Conservation (phyloP, 1,140 invertebrate species). For the Pseudachorutes palmiensis region DNA sequence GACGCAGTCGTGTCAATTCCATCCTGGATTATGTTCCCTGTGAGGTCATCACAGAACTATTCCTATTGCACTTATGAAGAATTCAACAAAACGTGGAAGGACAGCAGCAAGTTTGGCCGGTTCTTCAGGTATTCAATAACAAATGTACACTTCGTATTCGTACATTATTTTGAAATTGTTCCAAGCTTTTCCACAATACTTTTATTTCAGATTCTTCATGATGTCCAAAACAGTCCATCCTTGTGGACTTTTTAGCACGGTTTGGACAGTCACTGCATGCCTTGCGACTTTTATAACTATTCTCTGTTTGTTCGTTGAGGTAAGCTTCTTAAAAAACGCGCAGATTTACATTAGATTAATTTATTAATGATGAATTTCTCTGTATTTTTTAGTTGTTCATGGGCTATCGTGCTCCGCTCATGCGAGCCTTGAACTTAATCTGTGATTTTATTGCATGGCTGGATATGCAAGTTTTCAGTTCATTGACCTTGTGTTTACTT, state of each 20-base stretch:
- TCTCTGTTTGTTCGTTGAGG: neutral
- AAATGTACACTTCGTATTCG: neutral
- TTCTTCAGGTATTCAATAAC: neutral
- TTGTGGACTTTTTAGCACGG: constrained; percentile 22
- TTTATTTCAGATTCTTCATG: constrained; percentile 13
- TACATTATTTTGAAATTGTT: constrained; percentile 1
- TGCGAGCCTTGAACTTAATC: neutral
- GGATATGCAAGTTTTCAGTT: constrained; percentile 8
- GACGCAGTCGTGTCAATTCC: neutral
- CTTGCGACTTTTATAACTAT: neutral
- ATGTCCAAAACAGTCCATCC: constrained; percentile 26
- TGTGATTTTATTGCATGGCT: constrained; percentile 13
- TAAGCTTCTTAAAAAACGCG: neutral
- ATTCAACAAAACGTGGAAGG: constrained; percentile 11
- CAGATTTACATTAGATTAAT: neutral
- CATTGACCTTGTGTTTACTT: neutral
- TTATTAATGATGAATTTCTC: no score
- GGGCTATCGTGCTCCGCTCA: neutral
- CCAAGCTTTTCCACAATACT: neutral
- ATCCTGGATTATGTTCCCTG: neutral
- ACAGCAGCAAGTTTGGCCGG: neutral
- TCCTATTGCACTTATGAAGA: neutral
- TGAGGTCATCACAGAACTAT: neutral
- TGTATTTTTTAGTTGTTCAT: neutral
- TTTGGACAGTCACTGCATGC: constrained; percentile 15